These are phyloP conservation scores for Tachyglossus aculeatus DNA, from an alignment of 2,797 vertebrate genomes.

Conservation along the genomic window DNA sequence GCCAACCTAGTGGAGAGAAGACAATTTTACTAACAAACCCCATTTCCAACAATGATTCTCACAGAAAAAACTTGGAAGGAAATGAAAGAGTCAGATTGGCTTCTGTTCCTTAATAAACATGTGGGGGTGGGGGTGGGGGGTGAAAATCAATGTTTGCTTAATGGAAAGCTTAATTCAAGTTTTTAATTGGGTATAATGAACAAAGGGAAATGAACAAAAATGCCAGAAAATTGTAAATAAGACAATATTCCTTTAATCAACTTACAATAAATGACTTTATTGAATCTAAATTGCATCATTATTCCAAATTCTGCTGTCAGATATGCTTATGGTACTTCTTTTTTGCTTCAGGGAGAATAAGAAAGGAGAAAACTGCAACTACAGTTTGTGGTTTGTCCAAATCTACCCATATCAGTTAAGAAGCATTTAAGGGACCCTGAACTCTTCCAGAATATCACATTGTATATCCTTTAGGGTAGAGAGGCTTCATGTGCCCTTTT, in stretches of 20 bases:
- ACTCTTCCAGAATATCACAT: no score
- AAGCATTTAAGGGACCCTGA: no score
- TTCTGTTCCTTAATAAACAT: constrained; percentile 32
- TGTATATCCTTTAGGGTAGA: no score
- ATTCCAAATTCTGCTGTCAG: background rate
- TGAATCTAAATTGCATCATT: constrained; percentile 2
- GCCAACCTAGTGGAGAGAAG: constrained; percentile 6
- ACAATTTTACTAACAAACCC: constrained; percentile 24
- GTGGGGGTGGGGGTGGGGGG: constrained; percentile 34
- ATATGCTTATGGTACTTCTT: background rate
- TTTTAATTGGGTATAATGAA: constrained; percentile 54
- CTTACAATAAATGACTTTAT: constrained; percentile 13
- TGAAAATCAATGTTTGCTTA: constrained; percentile 54
- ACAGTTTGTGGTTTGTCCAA: no score
- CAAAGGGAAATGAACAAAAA: constrained; percentile 39
- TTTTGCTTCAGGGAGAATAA: background rate
- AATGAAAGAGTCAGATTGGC: constrained; percentile 41
- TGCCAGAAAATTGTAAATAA: constrained; percentile 43
- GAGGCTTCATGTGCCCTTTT: no score
- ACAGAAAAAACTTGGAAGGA: constrained; percentile 38
- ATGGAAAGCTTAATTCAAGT: constrained; percentile 53
- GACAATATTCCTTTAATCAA: constrained; percentile 30
- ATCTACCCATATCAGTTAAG: no score
- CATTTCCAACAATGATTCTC: constrained; percentile 15
- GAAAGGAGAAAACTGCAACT: background rate